These are phyloP conservation scores for Cheilosia soror DNA, from an alignment of 2,888 invertebrate species.

Conservation along the genomic window DNA sequence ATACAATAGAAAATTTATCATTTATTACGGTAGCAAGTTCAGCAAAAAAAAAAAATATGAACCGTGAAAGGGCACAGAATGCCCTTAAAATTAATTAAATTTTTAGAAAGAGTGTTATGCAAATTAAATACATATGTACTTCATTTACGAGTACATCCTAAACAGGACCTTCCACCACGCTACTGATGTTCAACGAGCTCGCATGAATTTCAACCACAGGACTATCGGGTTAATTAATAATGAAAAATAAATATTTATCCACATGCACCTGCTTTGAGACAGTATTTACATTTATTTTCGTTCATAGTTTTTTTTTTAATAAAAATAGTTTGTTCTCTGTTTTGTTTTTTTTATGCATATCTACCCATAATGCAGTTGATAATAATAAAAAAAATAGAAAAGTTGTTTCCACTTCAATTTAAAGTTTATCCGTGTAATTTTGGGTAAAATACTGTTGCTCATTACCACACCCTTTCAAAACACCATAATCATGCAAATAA, in stretches of 20 bases:
- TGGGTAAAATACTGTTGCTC: too few relatives aligned
- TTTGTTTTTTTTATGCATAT: background rate
- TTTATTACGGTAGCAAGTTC: too few relatives aligned
- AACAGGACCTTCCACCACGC: background rate
- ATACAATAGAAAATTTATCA: too few relatives aligned
- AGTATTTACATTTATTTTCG: background rate
- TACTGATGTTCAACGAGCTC: background rate
- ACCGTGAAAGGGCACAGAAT: too few relatives aligned
- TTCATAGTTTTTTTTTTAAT: background rate
- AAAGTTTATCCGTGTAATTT: background rate
- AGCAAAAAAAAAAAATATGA: too few relatives aligned
- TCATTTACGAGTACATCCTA: background rate
- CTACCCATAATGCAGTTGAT: background rate
- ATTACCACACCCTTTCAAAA: background rate
- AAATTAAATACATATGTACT: background rate
- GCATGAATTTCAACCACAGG: background rate
- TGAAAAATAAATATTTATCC: constrained; percentile 7
- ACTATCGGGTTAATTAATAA: background rate
- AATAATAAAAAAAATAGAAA: background rate
- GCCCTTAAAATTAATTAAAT: too few relatives aligned
- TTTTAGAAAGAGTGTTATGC: too few relatives aligned
- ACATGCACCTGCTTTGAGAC: background rate
- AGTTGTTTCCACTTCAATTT: background rate
- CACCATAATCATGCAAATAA: constrained; percentile 4
- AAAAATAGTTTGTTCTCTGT: background rate